phyloP scores from a whole-genome alignment of 2,113 vertebrate genomes.

The Corydoras sp. region DNA sequence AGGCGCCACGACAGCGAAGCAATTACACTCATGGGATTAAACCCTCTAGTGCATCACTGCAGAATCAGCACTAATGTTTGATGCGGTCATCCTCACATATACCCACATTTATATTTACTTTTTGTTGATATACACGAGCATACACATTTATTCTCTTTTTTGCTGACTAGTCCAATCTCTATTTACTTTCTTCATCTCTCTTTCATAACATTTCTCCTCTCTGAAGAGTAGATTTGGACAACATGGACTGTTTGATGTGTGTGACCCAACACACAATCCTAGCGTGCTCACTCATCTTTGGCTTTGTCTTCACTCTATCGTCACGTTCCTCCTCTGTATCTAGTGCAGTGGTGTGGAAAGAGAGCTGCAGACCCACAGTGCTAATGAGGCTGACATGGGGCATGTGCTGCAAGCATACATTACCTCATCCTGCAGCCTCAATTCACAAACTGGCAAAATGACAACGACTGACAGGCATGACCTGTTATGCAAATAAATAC shows the following conservation, averaged over 20 bases:
- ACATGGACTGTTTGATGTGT: not conserved
- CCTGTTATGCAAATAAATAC: not conserved
- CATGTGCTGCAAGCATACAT: slow-evolving; percentile 5
- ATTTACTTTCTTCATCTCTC: not conserved
- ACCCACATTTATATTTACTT: slow-evolving; percentile 1
- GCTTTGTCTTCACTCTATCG: slow-evolving; percentile 10
- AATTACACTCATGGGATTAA: slow-evolving; percentile 23
- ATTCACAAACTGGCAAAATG: not conserved
- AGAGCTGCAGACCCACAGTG: slow-evolving; percentile 15
- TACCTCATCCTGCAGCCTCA: not conserved
- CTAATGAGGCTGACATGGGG: slow-evolving; percentile 29
- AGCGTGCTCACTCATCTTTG: not conserved
- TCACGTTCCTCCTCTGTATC: not conserved
- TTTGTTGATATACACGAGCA: not conserved
- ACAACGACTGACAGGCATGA: not conserved
- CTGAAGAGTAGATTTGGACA: not conserved
- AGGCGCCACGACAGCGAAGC: slow-evolving; percentile 18
- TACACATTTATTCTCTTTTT: not conserved
- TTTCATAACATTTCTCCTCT: not conserved
- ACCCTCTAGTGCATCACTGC: slow-evolving; percentile 28
- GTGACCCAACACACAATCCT: not conserved
- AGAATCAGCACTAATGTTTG: slow-evolving; percentile 17
- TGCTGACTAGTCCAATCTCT: not conserved
- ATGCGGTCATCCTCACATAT: not conserved
- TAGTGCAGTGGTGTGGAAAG: slow-evolving; percentile 20